Conservation (phyloP, 2,888 invertebrate species). For the Noctua comes region DNA sequence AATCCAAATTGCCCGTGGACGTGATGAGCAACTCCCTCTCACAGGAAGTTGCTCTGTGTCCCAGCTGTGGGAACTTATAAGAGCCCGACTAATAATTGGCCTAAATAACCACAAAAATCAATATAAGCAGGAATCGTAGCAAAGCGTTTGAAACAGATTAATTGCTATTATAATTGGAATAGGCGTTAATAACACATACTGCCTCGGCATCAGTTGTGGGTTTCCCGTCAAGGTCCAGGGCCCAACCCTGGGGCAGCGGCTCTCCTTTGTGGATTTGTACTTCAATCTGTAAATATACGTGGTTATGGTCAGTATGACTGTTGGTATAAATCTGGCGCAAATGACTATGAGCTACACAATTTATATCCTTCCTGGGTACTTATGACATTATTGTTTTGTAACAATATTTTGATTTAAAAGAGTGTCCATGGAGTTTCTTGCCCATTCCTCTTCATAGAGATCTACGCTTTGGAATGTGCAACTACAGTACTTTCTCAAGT, state of each 20-base stretch:
- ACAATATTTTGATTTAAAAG: too few species aligned
- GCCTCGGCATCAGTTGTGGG: slow-evolving; percentile 92
- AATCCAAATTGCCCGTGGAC: not conserved
- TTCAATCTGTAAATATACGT: slow-evolving; percentile 92
- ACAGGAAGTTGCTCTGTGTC: not conserved
- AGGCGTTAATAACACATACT: slow-evolving; percentile 70
- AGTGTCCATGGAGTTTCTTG: too few species aligned
- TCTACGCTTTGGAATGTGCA: too few species aligned
- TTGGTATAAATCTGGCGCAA: not conserved
- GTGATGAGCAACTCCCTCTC: not conserved
- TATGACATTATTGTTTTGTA: too few species aligned
- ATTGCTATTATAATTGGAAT: not conserved
- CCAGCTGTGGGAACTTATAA: not conserved
- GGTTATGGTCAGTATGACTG: not conserved
- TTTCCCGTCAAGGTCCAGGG: slow-evolving; percentile 91
- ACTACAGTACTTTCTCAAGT: too few species aligned
- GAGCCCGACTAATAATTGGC: not conserved
- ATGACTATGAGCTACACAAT: not conserved
- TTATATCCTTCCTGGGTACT: not conserved
- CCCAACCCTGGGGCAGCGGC: slow-evolving; percentile 96
- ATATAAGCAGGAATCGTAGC: not conserved
- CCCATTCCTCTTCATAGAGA: too few species aligned
- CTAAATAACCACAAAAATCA: not conserved
- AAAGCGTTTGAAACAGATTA: not conserved
- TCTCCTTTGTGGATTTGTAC: slow-evolving; percentile 94